Evolutionary conservation across 2,888 invertebrate genomes (phyloP).

Genomic region (Quadroppia sp.): DNA sequence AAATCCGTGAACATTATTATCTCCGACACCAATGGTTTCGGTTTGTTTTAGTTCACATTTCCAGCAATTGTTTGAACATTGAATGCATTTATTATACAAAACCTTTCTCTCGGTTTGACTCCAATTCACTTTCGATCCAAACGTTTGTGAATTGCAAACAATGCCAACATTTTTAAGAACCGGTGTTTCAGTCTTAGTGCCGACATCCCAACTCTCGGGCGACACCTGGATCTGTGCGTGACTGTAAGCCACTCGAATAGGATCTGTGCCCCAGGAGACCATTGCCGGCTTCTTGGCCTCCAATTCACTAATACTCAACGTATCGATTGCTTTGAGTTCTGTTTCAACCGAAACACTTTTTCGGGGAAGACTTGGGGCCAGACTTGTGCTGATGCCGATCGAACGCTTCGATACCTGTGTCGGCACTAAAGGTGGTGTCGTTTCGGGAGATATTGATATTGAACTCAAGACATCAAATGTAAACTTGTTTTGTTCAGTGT

Average conservation of each 20-base stretch:
- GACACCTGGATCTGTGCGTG: constrained; percentile 13
- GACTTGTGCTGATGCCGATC: constrained; percentile 42
- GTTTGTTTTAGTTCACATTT: constrained; percentile 51
- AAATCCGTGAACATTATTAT: constrained; percentile 50
- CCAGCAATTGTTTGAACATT: constrained; percentile 38
- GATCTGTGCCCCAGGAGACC: constrained; percentile 37
- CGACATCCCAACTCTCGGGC: background rate
- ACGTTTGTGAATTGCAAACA: constrained; percentile 1
- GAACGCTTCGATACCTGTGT: constrained; percentile 29
- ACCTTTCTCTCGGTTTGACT: constrained; percentile 36
- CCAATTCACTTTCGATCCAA: constrained; percentile 17
- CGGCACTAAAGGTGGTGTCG: background rate
- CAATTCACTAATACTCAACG: background rate
- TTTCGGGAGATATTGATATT: constrained; percentile 33
- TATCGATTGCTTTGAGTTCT: constrained; percentile 34
- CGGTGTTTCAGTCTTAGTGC: constrained; percentile 23
- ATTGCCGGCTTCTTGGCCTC: background rate
- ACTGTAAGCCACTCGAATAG: background rate
- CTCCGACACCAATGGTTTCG: constrained; percentile 61
- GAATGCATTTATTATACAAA: background rate
- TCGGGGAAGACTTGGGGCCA: constrained; percentile 42
- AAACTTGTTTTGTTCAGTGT: background rate
- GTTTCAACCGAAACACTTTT: constrained; percentile 33
- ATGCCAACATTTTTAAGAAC: background rate
- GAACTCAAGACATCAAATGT: constrained; percentile 30